phyloP scores from a whole-genome alignment of 2,797 vertebrate genomes.

The Coccyzus lansbergi region DNA sequence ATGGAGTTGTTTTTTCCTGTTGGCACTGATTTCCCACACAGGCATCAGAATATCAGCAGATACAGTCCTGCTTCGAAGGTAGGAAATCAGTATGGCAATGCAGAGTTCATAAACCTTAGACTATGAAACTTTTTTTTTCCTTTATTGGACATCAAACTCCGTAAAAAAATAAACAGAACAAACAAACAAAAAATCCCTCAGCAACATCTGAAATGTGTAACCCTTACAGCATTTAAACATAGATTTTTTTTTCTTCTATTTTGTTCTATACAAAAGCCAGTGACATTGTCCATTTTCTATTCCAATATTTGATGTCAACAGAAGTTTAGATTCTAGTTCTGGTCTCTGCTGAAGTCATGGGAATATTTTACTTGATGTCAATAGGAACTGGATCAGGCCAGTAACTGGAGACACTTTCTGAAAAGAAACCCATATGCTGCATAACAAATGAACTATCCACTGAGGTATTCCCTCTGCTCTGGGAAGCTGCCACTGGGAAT shows the following conservation, averaged over 20 bases:
- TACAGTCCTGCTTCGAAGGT: not conserved
- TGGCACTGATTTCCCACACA: not conserved
- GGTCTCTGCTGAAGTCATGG: constrained; percentile 54
- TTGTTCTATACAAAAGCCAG: not conserved
- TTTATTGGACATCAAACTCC: not conserved
- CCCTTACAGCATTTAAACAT: not conserved
- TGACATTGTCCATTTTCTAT: not conserved
- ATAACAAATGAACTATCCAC: constrained; percentile 57
- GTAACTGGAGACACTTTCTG: constrained; percentile 25
- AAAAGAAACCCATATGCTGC: constrained; percentile 67
- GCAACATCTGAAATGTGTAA: not conserved
- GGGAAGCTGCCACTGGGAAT: constrained; percentile 37
- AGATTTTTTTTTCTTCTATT: not conserved
- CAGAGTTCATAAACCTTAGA: not conserved
- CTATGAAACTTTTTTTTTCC: not conserved
- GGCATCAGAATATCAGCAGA: not conserved
- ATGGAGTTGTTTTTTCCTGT: constrained; percentile 25
- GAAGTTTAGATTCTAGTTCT: constrained; percentile 36
- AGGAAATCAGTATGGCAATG: not conserved
- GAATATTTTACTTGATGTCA: constrained; percentile 51
- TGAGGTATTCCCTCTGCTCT: constrained; percentile 52
- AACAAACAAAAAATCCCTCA: not conserved
- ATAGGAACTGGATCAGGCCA: constrained; percentile 54
- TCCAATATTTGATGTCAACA: constrained; percentile 27
- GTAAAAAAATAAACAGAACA: not conserved